These are phyloP conservation scores for Leptopterna dolabrata DNA, from an alignment of 2,888 invertebrate genomes.

Conservation along the genomic window DNA sequence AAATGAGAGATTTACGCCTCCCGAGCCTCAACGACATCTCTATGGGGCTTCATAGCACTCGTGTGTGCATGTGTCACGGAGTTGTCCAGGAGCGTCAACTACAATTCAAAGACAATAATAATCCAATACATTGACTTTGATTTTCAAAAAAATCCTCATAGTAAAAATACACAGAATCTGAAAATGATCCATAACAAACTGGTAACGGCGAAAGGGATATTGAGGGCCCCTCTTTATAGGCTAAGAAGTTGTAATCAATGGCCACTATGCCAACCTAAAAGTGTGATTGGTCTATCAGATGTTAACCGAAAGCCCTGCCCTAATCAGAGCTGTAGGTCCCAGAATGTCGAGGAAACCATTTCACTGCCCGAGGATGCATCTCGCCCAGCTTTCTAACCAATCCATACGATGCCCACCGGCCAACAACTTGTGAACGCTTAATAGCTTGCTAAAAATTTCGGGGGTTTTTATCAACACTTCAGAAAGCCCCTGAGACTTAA, in stretches of 20 bases:
- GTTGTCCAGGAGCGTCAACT: too few species aligned
- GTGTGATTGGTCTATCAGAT: background rate
- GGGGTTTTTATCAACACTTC: slow-evolving; percentile 6
- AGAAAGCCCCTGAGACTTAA: background rate
- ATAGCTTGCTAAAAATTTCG: background rate
- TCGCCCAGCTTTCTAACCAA: background rate
- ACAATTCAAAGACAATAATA: too few species aligned
- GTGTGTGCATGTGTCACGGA: too few species aligned
- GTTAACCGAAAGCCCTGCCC: background rate
- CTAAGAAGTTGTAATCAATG: background rate
- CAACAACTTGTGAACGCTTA: background rate
- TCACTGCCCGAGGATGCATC: background rate
- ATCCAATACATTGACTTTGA: too few species aligned
- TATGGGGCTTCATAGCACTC: too few species aligned
- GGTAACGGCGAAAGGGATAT: too few species aligned
- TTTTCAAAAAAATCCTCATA: too few species aligned
- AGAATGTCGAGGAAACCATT: background rate
- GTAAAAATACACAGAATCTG: too few species aligned
- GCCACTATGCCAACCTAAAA: background rate
- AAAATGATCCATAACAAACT: too few species aligned
- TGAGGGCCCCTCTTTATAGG: too few species aligned
- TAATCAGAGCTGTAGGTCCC: background rate
- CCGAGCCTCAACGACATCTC: too few species aligned
- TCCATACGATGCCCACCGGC: background rate
- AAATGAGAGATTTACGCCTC: too few species aligned